A percentile compares a stretch with the other conserved stretches of the same genome.
Evolutionary conservation across 2,888 invertebrate species (phyloP).

Genomic region (Unio delphinus): DNA sequence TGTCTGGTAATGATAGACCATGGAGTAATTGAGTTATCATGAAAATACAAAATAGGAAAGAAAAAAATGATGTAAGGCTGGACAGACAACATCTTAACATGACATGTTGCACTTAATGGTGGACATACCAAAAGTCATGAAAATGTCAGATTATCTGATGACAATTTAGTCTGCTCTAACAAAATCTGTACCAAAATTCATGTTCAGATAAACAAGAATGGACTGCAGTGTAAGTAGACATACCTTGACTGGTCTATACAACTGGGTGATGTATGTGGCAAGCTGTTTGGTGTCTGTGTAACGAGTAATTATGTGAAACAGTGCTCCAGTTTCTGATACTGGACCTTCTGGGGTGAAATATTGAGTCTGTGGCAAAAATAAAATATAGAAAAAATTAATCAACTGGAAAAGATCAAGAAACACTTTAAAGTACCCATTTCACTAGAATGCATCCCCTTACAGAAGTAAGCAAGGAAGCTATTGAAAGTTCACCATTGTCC

Average conservation of each 20-base stretch:
- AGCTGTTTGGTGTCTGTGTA: constrained; percentile 50
- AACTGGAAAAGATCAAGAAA: neutral
- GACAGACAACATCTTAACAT: no score
- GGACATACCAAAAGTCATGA: no score
- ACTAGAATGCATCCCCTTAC: neutral
- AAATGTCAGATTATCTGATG: no score
- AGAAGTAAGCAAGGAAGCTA: neutral
- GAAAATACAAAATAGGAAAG: no score
- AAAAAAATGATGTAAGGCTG: no score
- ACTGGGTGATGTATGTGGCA: constrained; percentile 57
- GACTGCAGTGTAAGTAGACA: constrained; percentile 1
- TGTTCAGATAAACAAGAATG: neutral
- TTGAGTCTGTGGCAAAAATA: constrained; percentile 18
- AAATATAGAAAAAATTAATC: neutral
- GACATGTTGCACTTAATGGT: no score
- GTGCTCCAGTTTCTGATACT: constrained; percentile 56
- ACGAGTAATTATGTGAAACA: constrained; percentile 57
- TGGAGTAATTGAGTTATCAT: no score
- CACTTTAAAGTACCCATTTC: neutral
- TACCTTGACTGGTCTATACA: constrained; percentile 61
- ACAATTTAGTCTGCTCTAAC: neutral
- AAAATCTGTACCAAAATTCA: no score
- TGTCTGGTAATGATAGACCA: no score
- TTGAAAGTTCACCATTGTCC: no score
- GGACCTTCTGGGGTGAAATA: constrained; percentile 47